Percentiles rank a stretch among this genome's conserved stretches.
phyloP scores from a whole-genome alignment of 2,888 invertebrate genomes.

The Baccha elongata region DNA sequence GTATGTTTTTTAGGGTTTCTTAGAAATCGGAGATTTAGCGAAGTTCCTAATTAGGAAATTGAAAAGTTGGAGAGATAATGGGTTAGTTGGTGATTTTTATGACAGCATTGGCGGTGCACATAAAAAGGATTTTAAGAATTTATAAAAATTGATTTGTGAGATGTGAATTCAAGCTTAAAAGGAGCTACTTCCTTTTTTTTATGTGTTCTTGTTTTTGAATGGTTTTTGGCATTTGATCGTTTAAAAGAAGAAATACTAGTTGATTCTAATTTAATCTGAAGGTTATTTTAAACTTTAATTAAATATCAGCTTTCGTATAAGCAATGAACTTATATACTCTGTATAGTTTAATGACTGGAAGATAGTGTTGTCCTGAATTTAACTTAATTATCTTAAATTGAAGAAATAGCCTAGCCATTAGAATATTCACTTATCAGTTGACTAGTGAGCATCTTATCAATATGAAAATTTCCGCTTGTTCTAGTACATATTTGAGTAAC shows the following conservation, averaged over 20 bases:
- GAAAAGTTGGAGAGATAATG: slow-evolving; percentile 31
- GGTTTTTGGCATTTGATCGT: not conserved
- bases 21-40: slow-evolving; percentile 63
- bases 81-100: slow-evolving; percentile 46
- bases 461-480: too few relatives aligned
- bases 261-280: not conserved
- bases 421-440: too few relatives aligned
- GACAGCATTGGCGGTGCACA: slow-evolving; percentile 16
- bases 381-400: too few relatives aligned
- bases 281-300: too few relatives aligned
- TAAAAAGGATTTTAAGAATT: not conserved
- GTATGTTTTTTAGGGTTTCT: slow-evolving; percentile 31
- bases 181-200: slow-evolving; percentile 50
- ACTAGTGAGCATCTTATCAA: too few relatives aligned
- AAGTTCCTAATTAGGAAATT: slow-evolving; percentile 54
- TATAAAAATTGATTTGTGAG: slow-evolving; percentile 33
- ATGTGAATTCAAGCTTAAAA: slow-evolving; percentile 47
- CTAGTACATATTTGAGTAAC: too few relatives aligned
- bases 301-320: too few relatives aligned
- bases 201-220: not conserved
- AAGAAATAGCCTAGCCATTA: too few relatives aligned
- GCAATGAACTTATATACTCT: too few relatives aligned
- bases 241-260: not conserved
- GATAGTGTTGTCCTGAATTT: too few relatives aligned
- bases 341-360: too few relatives aligned